Conservation (phyloP, 2,113 vertebrate species). For the Callipepla californica region DNA sequence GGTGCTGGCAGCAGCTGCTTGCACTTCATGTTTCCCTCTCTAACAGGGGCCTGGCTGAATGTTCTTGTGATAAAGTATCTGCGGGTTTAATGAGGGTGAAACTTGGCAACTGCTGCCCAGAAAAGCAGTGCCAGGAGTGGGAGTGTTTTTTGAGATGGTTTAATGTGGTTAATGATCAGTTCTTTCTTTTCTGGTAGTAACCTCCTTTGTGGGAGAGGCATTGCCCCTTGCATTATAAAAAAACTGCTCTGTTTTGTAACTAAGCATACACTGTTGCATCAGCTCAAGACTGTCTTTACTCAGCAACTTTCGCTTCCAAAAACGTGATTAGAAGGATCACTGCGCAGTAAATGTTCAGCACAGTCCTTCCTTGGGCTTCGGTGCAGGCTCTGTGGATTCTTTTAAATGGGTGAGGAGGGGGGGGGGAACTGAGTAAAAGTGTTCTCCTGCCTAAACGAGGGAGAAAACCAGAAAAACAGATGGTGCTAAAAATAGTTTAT, state of each 20-base stretch:
- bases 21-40: slow-evolving; percentile 5
- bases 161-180: slow-evolving; percentile 49
- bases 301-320: slow-evolving; percentile 10
- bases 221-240: slow-evolving; percentile 2
- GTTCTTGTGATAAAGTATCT: slow-evolving; percentile 56
- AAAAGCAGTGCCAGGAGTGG: slow-evolving; percentile 28
- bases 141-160: slow-evolving; percentile 48
- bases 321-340: not conserved
- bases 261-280: not conserved
- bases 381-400: not conserved
- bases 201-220: not conserved
- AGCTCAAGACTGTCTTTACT: not conserved
- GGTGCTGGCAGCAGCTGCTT: slow-evolving; percentile 67
- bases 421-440: not conserved
- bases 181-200: slow-evolving; percentile 30
- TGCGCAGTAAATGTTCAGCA: not conserved
- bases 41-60: slow-evolving; percentile 61
- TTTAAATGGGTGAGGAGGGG: not conserved
- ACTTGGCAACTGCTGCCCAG: slow-evolving; percentile 52
- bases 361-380: not conserved
- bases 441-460: slow-evolving; percentile 23
- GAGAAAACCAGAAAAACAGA: slow-evolving; percentile 64
- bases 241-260: not conserved
- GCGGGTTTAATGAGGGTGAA: slow-evolving; percentile 73
- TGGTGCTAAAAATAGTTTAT: slow-evolving; percentile 72